Percentiles rank a stretch among this genome's conserved stretches.
These are phyloP conservation scores for Lasioglossum baleicum DNA, from an alignment of 1,140 invertebrate genomes.

Conservation along the genomic window DNA sequence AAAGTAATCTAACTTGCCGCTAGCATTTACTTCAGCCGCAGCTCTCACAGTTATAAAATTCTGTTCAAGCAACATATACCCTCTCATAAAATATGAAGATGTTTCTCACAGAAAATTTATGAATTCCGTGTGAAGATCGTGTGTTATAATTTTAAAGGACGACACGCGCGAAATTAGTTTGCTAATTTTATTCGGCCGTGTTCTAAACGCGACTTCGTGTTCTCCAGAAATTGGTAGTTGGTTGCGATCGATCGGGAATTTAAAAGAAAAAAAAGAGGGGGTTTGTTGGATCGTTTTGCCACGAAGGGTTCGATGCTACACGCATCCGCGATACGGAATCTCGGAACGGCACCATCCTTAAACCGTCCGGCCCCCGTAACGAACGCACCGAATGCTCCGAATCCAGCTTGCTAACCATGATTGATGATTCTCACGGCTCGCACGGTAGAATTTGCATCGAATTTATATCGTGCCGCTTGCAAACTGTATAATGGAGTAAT, in stretches of 20 bases:
- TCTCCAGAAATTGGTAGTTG: neutral
- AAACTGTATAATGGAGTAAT: conserved; percentile 50
- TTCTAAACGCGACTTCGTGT: neutral
- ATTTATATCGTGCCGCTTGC: conserved; percentile 47
- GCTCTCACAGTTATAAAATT: too few species aligned
- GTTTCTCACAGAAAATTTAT: too few species aligned
- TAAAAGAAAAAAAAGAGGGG: neutral
- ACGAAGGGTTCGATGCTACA: neutral
- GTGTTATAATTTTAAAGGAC: too few species aligned
- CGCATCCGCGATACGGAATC: neutral
- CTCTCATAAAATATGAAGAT: too few species aligned
- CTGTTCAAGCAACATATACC: too few species aligned
- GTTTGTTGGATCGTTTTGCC: neutral
- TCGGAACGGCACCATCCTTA: neutral
- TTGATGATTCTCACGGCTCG: conserved; percentile 48
- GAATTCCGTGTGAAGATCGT: too few species aligned
- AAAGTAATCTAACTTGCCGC: too few species aligned
- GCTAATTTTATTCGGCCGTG: too few species aligned
- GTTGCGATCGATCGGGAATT: neutral
- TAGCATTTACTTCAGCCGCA: too few species aligned
- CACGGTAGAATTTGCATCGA: conserved; percentile 43
- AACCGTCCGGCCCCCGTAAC: neutral
- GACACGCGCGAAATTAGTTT: too few species aligned
- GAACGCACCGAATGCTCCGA: conserved; percentile 19
- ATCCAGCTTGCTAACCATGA: conserved; percentile 31